Base-by-base conservation (phyloP, 1,140 invertebrate species). In the Bombus affinis region DNA sequence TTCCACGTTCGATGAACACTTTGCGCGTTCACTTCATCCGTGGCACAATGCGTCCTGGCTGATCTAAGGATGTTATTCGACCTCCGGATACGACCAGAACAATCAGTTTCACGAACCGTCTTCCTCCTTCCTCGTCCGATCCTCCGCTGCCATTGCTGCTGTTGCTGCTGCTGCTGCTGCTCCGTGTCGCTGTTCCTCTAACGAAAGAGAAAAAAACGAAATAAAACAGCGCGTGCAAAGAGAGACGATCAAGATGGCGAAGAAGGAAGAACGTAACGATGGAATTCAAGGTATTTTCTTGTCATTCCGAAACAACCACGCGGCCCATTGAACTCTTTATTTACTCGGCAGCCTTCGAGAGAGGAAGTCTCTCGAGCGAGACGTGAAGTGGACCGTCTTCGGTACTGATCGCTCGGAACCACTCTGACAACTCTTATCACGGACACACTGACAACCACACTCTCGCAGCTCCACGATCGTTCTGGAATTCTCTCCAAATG, bases 281-380 rank as follows among this genome's bases (percentile, higher is more conserved):
- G 88, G 90, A 90, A 91, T 91, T 90, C 87, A n/a, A 91, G 87
- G 81, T 86, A 90, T 90, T 91, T 90, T 88, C 84, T 76, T 83
- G 77, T 80, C 86, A 85, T 83, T 68, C 83, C 87, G 88, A 88
- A 88, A 91, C 88, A 80, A 88, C 85, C 81, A 71, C 62, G 78
- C 78, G 81, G 83, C 80, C 89, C 89, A 88, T 88, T 90, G 87
- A 91, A 88, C 87, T 87, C 88, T 91, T 91, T 91, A 91, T 90
- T 88, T 90, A 91, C 90, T 90, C 80, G 81, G 82, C 73, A 84
- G 65, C 53, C 35, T 70, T 44, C 66, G 83, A 75, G 86, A 84
- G 65, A 71, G 76, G 82, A 84, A 90, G 82, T 76, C 78, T 85
- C 70, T 83, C 73, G 66, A 82, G 47, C 78, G 83, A 75, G 83